phyloP scores from a whole-genome alignment of 2,113 vertebrate genomes.

The Brienomyrus longianalis region DNA sequence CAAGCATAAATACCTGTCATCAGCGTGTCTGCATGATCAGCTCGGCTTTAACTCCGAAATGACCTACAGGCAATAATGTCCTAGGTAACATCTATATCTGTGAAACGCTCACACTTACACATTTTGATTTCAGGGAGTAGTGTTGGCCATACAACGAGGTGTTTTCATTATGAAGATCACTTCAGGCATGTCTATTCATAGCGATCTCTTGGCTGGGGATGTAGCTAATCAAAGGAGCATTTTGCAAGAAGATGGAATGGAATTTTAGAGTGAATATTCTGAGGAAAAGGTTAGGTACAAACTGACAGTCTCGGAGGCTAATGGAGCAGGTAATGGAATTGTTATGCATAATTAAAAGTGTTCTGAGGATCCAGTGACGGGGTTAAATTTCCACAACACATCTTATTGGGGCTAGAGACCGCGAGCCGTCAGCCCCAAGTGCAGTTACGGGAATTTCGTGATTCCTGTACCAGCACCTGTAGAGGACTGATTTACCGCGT shows the following conservation, averaged over 20 bases:
- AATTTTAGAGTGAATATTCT: neutral
- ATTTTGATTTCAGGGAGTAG: neutral
- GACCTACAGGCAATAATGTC: neutral
- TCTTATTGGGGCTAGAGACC: constrained; percentile 34
- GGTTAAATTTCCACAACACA: constrained; percentile 27
- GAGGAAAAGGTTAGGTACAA: constrained; percentile 23
- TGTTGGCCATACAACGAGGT: neutral
- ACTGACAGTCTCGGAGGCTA: constrained; percentile 23
- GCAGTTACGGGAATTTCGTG: constrained; percentile 35
- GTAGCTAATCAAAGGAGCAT: neutral
- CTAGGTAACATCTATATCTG: neutral
- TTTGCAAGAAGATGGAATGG: neutral
- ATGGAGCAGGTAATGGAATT: constrained; percentile 46
- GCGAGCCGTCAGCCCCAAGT: constrained; percentile 22
- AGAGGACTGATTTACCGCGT: neutral
- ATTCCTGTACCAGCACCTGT: constrained; percentile 21
- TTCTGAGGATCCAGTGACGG: constrained; percentile 45
- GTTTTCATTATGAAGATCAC: neutral
- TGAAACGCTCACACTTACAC: neutral
- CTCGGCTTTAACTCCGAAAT: neutral
- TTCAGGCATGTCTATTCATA: neutral
- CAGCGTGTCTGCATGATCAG: neutral
- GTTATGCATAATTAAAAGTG: constrained; percentile 54
- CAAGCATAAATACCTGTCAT: neutral
- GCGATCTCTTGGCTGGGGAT: neutral